Evolutionary conservation across 1,140 invertebrate genomes (phyloP).

Genomic region (Lysiphlebus fabarum): DNA sequence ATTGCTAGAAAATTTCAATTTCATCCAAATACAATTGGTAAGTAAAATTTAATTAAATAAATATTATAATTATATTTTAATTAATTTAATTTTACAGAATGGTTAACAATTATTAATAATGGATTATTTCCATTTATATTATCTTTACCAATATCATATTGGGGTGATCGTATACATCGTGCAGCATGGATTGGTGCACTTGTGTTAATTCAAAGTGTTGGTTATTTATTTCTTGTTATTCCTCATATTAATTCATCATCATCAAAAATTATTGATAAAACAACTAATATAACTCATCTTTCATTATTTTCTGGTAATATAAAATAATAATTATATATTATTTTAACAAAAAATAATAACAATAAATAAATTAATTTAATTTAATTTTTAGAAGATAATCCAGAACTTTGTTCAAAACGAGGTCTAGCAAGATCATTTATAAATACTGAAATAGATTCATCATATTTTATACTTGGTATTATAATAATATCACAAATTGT

Average conservation of each 20-base stretch:
- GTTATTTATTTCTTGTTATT: slow-evolving; percentile 57
- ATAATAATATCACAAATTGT: slow-evolving; percentile 61
- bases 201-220: slow-evolving; percentile 57
- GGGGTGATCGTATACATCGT: slow-evolving; percentile 61
- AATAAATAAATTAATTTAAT: slow-evolving; percentile 19
- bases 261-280: slow-evolving; percentile 38
- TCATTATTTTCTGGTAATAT: slow-evolving; percentile 42
- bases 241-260: slow-evolving; percentile 56
- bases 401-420: slow-evolving; percentile 41
- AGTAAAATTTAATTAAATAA: slow-evolving; percentile 1
- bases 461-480: slow-evolving; percentile 53
- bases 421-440: slow-evolving; percentile 35
- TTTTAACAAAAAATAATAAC: background rate
- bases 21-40: slow-evolving; percentile 55
- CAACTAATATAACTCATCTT: slow-evolving; percentile 41
- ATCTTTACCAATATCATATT: slow-evolving; percentile 58
- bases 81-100: slow-evolving; percentile 14
- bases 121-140: slow-evolving; percentile 47
- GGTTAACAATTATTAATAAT: slow-evolving; percentile 12
- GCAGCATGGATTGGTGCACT: slow-evolving; percentile 60
- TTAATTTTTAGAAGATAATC: slow-evolving; percentile 43
- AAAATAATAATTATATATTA: slow-evolving; percentile 5
- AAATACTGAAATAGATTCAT: slow-evolving; percentile 35
- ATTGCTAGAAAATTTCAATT: slow-evolving; percentile 55
- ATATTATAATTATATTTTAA: too few species aligned